Base-by-base conservation (phyloP, 2,113 vertebrate genomes). In the human region DNA sequence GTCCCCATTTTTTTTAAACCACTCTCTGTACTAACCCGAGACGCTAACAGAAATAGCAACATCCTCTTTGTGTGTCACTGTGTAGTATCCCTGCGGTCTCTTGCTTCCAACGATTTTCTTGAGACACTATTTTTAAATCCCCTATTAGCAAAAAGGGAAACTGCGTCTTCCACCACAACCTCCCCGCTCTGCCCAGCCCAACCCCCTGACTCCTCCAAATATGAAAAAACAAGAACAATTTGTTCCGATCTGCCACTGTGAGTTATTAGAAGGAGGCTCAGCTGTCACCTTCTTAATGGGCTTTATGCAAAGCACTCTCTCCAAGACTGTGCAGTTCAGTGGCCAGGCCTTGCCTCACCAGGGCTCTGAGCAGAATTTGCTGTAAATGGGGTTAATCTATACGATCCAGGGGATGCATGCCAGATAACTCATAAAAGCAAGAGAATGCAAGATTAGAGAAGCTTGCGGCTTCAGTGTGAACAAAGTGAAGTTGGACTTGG, bases 171-270 rank as follows among this genome's bases (percentile, higher is more conserved):
- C 14, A 13, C 32, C 6, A 35, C 18, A 27, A 16, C 57, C 45
- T 87, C 45, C 20, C 30, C 0, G 3, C 30, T 27, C 79, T 0
- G 0, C 78, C 85, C 88, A 52, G 52, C 89, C 88, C 68, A 40
- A 12, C 64, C 57, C 66, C 30, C 0, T 4, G 50, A 45, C 70
- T 88, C 57, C 82, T 86, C 81, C 93, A 97, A 95, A 94, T 48
- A 91, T 0, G 0, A 94, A 96, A 73, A 48, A 84, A 68, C 81
- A 68, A 96, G 85, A 90, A 96, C 87, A n/a, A 79, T 96, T 94
- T 95, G 81, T 97, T 97, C 98, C 20, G 40, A 91, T 97, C 93
- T 95, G 92, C 97, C 97, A 93, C 90, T n/a, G 48, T 72, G 78
- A 96, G 80, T 96, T 79, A 79, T 68, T 57, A 64, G 75, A 52